Percentiles rank a stretch among this genome's conserved stretches.
Conservation (phyloP, 2,888 invertebrate genomes). For the Conistra vaccinii region DNA sequence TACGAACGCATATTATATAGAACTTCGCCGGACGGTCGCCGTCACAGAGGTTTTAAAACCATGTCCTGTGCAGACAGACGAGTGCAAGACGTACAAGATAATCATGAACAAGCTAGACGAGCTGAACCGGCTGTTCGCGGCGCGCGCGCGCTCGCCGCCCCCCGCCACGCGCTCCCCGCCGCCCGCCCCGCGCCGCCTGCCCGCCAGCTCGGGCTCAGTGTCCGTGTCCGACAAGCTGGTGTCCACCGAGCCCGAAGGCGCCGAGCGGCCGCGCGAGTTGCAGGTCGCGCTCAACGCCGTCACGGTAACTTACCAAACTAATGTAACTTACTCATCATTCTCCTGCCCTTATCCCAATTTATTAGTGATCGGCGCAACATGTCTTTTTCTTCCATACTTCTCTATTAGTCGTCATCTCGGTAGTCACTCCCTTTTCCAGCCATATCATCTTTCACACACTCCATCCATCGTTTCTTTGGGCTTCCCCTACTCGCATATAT, state of each 20-base stretch:
- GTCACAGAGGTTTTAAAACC: too few relatives aligned
- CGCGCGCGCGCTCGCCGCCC: slow-evolving; percentile 60
- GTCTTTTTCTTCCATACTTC: too few relatives aligned
- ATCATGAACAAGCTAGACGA: slow-evolving; percentile 86
- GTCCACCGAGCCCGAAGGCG: slow-evolving; percentile 73
- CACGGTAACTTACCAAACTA: slow-evolving; percentile 28
- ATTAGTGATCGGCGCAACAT: not conserved
- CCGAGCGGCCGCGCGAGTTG: slow-evolving; percentile 11
- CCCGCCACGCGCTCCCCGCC: slow-evolving; percentile 59
- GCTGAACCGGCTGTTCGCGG: slow-evolving; percentile 76
- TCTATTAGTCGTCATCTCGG: too few relatives aligned
- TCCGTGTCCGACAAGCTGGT: slow-evolving; percentile 81
- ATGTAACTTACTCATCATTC: not conserved
- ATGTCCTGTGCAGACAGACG: slow-evolving; percentile 72
- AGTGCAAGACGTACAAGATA: slow-evolving; percentile 86
- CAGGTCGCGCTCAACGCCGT: slow-evolving; percentile 36
- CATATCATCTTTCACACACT: too few relatives aligned
- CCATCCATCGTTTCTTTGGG: too few relatives aligned
- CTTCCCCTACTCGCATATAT: too few relatives aligned
- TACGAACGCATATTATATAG: too few relatives aligned
- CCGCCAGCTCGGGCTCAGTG: slow-evolving; percentile 69
- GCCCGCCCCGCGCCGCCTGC: slow-evolving; percentile 27
- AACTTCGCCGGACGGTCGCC: too few relatives aligned
- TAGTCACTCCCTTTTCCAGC: too few relatives aligned
- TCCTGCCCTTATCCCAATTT: not conserved